Evolutionary conservation across 2,888 invertebrate genomes (phyloP).

Genomic region (Odiellus spinosus): DNA sequence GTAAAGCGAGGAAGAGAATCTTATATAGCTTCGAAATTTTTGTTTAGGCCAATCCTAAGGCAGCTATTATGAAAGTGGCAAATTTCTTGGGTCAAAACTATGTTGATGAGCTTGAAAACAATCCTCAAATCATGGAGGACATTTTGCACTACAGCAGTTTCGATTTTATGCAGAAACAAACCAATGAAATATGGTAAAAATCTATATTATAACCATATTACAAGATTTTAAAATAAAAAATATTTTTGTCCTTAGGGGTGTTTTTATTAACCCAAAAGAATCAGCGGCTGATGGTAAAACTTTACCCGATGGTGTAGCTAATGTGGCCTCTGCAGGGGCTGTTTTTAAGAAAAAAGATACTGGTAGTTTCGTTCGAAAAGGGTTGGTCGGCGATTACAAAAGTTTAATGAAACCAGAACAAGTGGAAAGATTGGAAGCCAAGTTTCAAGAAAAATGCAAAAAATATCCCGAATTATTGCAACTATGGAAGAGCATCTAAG

Average conservation of each 20-base stretch:
- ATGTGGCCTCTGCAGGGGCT: too few relatives aligned
- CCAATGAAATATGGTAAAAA: constrained; percentile 3
- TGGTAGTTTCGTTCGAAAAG: constrained; percentile 21
- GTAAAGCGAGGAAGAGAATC: too few relatives aligned
- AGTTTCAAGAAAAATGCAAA: constrained; percentile 10
- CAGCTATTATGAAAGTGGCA: constrained; percentile 16
- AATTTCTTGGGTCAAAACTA: constrained; percentile 15
- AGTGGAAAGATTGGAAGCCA: constrained; percentile 9
- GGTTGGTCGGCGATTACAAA: constrained; percentile 31
- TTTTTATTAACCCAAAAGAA: too few relatives aligned
- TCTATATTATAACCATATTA: too few relatives aligned
- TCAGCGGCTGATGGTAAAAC: too few relatives aligned
- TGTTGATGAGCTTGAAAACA: constrained; percentile 1
- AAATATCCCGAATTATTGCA: constrained; percentile 12
- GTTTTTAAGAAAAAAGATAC: not conserved
- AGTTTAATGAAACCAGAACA: constrained; percentile 8
- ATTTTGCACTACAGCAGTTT: constrained; percentile 3
- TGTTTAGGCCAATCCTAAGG: constrained; percentile 7
- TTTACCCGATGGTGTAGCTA: too few relatives aligned
- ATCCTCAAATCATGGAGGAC: constrained; percentile 3
- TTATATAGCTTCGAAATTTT: too few relatives aligned
- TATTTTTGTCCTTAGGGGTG: too few relatives aligned
- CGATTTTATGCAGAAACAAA: constrained; percentile 10
- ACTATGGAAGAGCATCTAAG: constrained; percentile 8
- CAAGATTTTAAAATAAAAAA: too few relatives aligned